These are phyloP conservation scores for Cinclus mexicanus DNA, from an alignment of 2,113 vertebrate species.

Conservation along the genomic window DNA sequence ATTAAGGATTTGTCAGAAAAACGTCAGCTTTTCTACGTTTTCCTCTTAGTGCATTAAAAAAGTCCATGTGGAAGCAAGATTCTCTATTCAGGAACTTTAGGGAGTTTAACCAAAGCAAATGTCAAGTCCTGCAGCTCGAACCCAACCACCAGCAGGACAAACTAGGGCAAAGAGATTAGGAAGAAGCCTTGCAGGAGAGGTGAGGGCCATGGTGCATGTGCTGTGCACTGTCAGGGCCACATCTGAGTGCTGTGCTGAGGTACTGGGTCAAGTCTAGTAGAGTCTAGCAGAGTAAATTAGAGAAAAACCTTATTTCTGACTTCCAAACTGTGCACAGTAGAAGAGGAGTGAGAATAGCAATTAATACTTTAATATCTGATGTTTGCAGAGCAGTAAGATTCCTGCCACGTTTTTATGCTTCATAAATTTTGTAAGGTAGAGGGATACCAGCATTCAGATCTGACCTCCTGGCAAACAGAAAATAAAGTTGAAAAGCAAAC, in stretches of 20 bases:
- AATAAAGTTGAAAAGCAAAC: not conserved
- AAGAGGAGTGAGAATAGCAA: not conserved
- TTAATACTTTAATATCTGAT: not conserved
- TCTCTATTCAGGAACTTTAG: not conserved
- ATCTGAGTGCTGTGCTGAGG: not conserved
- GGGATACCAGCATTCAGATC: not conserved
- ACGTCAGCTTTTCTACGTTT: constrained; percentile 14
- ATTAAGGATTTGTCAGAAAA: constrained; percentile 33
- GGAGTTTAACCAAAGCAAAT: not conserved
- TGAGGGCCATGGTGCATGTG: not conserved
- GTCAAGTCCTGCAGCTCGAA: not conserved
- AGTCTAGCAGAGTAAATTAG: not conserved
- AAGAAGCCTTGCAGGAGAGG: not conserved
- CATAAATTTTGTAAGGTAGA: not conserved
- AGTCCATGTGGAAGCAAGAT: not conserved
- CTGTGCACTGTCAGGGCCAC: not conserved
- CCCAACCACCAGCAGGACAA: not conserved
- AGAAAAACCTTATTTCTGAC: not conserved
- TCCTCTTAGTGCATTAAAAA: not conserved
- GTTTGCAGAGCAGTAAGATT: not conserved
- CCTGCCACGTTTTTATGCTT: not conserved
- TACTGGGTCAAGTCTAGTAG: not conserved
- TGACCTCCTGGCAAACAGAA: not conserved
- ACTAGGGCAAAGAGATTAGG: fast-evolving
- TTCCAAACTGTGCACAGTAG: not conserved